These are phyloP conservation scores for Battus philenor DNA, from an alignment of 1,140 invertebrate species.

Conservation along the genomic window DNA sequence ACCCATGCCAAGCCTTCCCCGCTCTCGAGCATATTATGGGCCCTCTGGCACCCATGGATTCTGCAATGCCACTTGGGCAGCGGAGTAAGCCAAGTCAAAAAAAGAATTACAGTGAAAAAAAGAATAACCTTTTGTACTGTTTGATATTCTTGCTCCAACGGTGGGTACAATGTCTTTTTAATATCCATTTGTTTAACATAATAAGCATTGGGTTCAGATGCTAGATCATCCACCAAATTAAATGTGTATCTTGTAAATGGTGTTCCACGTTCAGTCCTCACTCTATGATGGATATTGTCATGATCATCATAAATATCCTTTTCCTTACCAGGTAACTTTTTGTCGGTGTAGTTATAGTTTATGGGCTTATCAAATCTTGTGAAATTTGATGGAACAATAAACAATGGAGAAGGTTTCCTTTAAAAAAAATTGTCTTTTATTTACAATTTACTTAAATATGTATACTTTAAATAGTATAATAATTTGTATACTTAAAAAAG, in stretches of 20 bases:
- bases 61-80: too few relatives aligned
- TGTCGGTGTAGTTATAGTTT: conserved; percentile 73
- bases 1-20: too few relatives aligned
- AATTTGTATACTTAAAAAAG: too few relatives aligned
- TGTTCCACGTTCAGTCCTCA: conserved; percentile 68
- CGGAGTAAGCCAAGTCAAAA: conserved; percentile 1
- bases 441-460: too few relatives aligned
- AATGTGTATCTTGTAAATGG: conserved; percentile 77
- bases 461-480: too few relatives aligned
- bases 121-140: conserved; percentile 59
- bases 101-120: conserved; percentile 2
- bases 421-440: conserved; percentile 8
- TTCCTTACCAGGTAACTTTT: conserved; percentile 32
- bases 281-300: conserved; percentile 52
- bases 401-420: conserved; percentile 77
- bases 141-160: conserved; percentile 67
- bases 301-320: conserved; percentile 36
- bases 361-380: conserved; percentile 84
- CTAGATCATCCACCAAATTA: conserved; percentile 72
- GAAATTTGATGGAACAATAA: conserved; percentile 86
- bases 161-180: conserved; percentile 72
- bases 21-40: too few relatives aligned
- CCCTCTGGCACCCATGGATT: too few relatives aligned
- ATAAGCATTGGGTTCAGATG: conserved; percentile 70
- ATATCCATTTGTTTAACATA: conserved; percentile 36